Conservation (phyloP, 2,888 invertebrate genomes). For the Pristionchus arcanus region DNA sequence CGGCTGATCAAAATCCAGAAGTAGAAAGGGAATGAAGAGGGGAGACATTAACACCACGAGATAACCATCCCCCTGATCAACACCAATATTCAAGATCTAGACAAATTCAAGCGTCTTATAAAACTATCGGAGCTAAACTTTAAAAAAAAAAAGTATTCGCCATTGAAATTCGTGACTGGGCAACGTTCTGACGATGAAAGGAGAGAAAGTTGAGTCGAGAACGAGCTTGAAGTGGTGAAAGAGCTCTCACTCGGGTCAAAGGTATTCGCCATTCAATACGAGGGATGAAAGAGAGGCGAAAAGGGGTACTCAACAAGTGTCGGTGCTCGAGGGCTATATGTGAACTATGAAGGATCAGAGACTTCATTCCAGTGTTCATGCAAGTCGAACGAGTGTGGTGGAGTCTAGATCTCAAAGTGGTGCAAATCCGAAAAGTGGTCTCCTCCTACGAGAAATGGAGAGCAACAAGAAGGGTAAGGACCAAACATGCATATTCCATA, state of each 20-base stretch:
- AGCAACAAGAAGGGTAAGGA: background rate
- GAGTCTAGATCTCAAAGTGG: background rate
- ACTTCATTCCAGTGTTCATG: background rate
- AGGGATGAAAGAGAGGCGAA: background rate
- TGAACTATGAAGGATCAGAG: background rate
- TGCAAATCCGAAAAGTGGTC: background rate
- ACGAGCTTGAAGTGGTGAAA: background rate
- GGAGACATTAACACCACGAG: background rate
- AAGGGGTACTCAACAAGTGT: background rate
- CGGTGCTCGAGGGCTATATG: background rate
- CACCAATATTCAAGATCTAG: background rate
- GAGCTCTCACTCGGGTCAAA: background rate
- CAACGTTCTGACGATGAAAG: background rate
- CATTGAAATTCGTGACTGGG: background rate
- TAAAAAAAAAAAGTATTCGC: too few species aligned
- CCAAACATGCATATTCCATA: background rate
- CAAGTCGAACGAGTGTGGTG: background rate
- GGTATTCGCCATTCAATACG: background rate
- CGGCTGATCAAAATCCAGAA: background rate
- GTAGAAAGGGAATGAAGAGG: background rate
- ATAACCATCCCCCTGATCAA: background rate
- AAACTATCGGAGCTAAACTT: too few species aligned
- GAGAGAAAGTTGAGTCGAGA: background rate
- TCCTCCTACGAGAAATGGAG: background rate
- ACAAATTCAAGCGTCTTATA: too few species aligned